Conservation (phyloP, 2,797 vertebrate genomes). For the Tiaroga cobitis region DNA sequence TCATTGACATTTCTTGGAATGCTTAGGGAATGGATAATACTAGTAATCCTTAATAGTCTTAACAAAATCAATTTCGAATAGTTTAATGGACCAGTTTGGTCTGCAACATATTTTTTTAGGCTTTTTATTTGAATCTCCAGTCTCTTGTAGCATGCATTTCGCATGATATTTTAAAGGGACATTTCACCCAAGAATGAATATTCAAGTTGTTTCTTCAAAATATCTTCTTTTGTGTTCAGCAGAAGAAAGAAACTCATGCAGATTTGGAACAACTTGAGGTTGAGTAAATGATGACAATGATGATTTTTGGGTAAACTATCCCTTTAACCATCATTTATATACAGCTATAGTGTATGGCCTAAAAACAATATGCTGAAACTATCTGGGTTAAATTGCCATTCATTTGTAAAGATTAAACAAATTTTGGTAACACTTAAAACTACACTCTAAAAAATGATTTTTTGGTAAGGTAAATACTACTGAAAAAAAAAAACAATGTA, state of each 20-base stretch:
- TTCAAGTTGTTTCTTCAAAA: too few species aligned
- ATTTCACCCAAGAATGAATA: too few species aligned
- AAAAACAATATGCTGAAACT: not conserved
- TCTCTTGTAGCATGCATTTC: not conserved
- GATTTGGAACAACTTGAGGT: too few species aligned
- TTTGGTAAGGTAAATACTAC: too few species aligned
- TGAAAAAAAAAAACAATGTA: too few species aligned
- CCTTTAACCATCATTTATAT: not conserved
- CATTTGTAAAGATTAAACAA: not conserved
- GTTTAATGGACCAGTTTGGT: not conserved
- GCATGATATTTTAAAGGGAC: not conserved
- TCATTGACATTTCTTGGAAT: slow-evolving; percentile 12
- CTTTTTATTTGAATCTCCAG: not conserved
- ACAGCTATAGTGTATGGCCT: not conserved
- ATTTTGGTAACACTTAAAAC: not conserved
- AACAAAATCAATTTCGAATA: not conserved
- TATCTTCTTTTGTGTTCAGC: too few species aligned
- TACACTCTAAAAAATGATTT: too few species aligned
- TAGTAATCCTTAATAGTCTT: slow-evolving; percentile 23
- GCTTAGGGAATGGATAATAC: not conserved
- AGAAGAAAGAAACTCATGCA: too few species aligned
- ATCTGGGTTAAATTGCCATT: not conserved
- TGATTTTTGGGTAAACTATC: too few species aligned
- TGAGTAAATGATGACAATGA: too few species aligned
- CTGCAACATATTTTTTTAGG: not conserved